These are phyloP conservation scores for Echiichthys vipera DNA, from an alignment of 2,797 vertebrate species.

Conservation along the genomic window DNA sequence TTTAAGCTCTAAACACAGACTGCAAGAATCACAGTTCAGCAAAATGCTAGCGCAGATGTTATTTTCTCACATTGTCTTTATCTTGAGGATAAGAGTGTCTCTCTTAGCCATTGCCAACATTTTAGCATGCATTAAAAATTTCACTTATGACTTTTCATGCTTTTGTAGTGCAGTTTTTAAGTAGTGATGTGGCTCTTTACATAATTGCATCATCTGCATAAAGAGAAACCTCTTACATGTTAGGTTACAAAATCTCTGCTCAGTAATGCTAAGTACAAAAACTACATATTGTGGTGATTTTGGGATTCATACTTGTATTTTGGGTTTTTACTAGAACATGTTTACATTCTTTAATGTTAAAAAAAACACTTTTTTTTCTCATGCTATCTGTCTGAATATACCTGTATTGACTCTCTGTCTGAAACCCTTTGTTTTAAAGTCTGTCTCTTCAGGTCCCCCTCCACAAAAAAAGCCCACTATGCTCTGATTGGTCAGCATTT, in stretches of 20 bases:
- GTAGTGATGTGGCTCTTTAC: not conserved
- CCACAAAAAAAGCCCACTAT: no score
- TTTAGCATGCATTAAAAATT: not conserved
- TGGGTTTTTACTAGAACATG: no score
- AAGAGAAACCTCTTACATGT: not conserved
- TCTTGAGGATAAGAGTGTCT: constrained; percentile 32
- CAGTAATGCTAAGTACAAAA: not conserved
- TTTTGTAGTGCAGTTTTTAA: not conserved
- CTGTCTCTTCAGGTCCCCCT: no score
- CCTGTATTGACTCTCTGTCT: no score
- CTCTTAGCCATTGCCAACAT: constrained; percentile 11
- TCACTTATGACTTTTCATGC: not conserved
- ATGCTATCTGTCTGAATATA: no score
- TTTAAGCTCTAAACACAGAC: constrained; percentile 70
- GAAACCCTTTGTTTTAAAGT: no score
- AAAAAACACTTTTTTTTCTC: no score
- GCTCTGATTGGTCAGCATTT: no score
- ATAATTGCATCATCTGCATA: constrained; percentile 32
- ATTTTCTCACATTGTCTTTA: constrained; percentile 38
- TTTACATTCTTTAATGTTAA: no score
- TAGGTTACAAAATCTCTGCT: not conserved
- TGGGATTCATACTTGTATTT: no score
- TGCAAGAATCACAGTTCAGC: constrained; percentile 70
- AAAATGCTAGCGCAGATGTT: constrained; percentile 56
- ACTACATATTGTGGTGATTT: no score